phyloP scores from a whole-genome alignment of 2,113 vertebrate species.

The Hemicordylus capensis region DNA sequence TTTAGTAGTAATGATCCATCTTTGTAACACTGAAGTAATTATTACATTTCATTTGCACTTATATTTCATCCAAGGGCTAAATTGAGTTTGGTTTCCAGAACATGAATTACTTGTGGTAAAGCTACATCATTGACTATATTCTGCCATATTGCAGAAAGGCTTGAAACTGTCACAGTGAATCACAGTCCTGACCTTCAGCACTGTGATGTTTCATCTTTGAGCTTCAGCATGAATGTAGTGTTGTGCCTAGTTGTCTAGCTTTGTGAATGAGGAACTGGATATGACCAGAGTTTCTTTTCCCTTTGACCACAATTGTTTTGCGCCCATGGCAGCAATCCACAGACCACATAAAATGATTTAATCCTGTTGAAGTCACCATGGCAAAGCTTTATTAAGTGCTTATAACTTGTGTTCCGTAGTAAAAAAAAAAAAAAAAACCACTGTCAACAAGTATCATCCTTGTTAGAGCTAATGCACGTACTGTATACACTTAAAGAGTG shows the following conservation, averaged over 20 bases:
- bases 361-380: background rate
- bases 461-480: background rate
- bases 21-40: conserved; percentile 44
- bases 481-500: background rate
- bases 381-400: conserved; percentile 5
- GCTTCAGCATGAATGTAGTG: conserved; percentile 1
- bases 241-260: background rate
- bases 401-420: background rate
- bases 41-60: conserved; percentile 9
- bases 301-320: background rate
- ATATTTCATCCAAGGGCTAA: conserved; percentile 9
- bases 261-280: background rate
- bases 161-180: background rate
- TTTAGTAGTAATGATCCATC: background rate
- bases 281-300: background rate
- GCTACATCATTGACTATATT: background rate
- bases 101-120: conserved; percentile 10
- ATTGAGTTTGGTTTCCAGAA: background rate
- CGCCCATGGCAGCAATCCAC: conserved; percentile 1
- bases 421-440: conserved; percentile 1
- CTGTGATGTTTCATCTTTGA: background rate
- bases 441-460: background rate
- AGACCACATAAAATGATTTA: conserved; percentile 24
- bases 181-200: conserved; percentile 20
- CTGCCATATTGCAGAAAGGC: background rate